These are phyloP conservation scores for Dendroctonus ponderosae DNA, from an alignment of 1,140 invertebrate genomes.

Conservation along the genomic window DNA sequence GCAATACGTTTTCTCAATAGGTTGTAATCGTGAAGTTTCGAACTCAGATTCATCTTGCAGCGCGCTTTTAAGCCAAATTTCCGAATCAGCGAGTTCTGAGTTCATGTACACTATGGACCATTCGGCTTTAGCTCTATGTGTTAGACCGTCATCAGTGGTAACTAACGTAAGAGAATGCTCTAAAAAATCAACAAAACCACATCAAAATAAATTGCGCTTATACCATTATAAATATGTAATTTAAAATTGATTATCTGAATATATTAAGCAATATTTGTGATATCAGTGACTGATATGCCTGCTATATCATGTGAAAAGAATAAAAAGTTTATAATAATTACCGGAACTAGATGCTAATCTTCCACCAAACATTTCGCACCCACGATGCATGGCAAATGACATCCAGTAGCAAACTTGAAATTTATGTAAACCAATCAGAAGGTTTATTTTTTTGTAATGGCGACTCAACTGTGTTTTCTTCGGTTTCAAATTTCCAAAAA, in stretches of 20 bases:
- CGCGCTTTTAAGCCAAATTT: constrained; percentile 88
- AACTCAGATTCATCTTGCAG: constrained; percentile 58
- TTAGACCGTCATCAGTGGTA: constrained; percentile 78
- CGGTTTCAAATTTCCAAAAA: constrained; percentile 82
- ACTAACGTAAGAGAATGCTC: constrained; percentile 77
- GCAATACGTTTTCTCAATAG: constrained; percentile 86
- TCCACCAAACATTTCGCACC: constrained; percentile 87
- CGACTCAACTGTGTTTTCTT: constrained; percentile 88
- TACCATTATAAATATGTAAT: no score
- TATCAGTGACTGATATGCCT: no score
- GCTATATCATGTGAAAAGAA: no score
- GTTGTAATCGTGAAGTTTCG: constrained; percentile 57
- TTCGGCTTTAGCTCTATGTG: constrained; percentile 80
- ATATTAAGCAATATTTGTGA: no score
- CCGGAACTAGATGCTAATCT: constrained; percentile 78
- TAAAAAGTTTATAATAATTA: constrained; percentile 28
- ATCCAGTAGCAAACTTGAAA: constrained; percentile 98
- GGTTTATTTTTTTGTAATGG: constrained; percentile 86
- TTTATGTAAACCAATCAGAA: constrained; percentile 82
- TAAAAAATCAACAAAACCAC: constrained; percentile 34
- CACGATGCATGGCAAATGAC: constrained; percentile 94
- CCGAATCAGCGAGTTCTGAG: constrained; percentile 84
- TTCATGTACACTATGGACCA: constrained; percentile 94
- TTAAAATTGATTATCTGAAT: no score
- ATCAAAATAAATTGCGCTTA: background rate